Evolutionary conservation across 2,888 invertebrate species (phyloP).

Genomic region (Apodemia mormo): DNA sequence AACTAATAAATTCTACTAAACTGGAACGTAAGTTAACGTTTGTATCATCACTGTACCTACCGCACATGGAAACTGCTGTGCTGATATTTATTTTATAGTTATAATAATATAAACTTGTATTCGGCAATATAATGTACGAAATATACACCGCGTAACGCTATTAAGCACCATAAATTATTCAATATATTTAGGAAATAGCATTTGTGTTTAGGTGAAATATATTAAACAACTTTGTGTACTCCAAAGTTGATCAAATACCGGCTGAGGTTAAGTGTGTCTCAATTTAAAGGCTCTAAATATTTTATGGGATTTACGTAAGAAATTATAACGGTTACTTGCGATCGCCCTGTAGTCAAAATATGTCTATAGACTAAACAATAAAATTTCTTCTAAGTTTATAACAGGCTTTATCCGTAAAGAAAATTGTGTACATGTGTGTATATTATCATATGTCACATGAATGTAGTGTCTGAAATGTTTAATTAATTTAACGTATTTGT

Average conservation of each 20-base stretch:
- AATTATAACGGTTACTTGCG: conserved; percentile 30
- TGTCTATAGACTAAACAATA: no score
- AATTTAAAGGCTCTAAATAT: background rate
- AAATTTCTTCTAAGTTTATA: no score
- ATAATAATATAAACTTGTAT: background rate
- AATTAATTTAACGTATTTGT: no score
- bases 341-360: no score
- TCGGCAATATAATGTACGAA: background rate
- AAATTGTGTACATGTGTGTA: no score
- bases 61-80: no score
- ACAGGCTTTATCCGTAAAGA: no score
- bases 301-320: background rate
- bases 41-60: no score
- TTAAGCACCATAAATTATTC: conserved; percentile 7
- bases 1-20: no score
- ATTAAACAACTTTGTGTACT: conserved; percentile 18
- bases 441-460: no score
- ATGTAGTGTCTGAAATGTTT: no score
- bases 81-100: background rate
- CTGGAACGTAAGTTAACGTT: no score
- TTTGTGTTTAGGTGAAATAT: conserved; percentile 14
- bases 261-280: background rate
- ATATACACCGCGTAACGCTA: background rate
- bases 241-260: conserved; percentile 14
- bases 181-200: conserved; percentile 13